Evolutionary conservation across 2,888 invertebrate species (phyloP).

Genomic region (Trissoscelio sp.): DNA sequence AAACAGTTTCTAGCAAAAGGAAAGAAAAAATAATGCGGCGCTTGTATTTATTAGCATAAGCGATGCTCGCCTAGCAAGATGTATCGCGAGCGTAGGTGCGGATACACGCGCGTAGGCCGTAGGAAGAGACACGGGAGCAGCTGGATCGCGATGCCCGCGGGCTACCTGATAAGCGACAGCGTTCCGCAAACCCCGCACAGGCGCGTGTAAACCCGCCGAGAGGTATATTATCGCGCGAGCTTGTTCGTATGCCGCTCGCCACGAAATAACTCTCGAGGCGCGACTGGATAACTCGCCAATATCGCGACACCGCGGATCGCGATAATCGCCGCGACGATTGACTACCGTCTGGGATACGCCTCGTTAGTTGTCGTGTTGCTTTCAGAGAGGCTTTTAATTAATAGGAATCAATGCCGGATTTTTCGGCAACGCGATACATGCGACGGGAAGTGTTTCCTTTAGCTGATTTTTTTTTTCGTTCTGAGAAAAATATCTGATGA

Average conservation of each 20-base stretch:
- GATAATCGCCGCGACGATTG: conserved; percentile 48
- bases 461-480: conserved; percentile 2
- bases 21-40: conserved; percentile 10
- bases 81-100: conserved; percentile 65
- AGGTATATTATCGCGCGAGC: conserved; percentile 55
- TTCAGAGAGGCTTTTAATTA: conserved; percentile 52
- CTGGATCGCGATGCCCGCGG: conserved; percentile 43
- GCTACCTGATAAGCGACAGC: conserved; percentile 62
- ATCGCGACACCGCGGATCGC: conserved; percentile 53
- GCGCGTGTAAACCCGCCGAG: conserved; percentile 57
- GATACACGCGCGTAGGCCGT: conserved; percentile 44
- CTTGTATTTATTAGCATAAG: conserved; percentile 67
- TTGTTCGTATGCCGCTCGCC: conserved; percentile 36
- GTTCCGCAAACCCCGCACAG: conserved; percentile 50
- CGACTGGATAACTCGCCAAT: conserved; percentile 53
- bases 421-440: conserved; percentile 41
- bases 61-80: conserved; percentile 45
- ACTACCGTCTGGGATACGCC: conserved; percentile 47
- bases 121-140: conserved; percentile 36
- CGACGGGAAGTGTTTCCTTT: not conserved
- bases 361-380: conserved; percentile 45
- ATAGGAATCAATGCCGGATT: conserved; percentile 25
- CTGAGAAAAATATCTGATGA: conserved; percentile 15
- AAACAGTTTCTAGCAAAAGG: too few relatives aligned
- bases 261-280: conserved; percentile 39